Evolutionary conservation across 2,888 invertebrate genomes (phyloP), one percentile per base, ranked within the genome.

Genomic region (Arge pagana): DNA sequence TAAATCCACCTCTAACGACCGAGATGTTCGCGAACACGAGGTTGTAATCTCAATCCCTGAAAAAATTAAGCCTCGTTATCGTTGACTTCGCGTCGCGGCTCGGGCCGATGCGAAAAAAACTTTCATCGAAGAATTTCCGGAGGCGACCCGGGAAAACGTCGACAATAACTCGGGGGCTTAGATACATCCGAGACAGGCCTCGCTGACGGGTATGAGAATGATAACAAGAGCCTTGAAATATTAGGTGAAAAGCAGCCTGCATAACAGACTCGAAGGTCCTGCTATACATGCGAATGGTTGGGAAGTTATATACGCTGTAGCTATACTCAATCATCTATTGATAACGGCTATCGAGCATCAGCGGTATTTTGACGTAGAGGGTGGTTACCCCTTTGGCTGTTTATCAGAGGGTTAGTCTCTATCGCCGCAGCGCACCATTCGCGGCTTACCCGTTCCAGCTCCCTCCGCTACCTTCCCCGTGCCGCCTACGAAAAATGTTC

Each of bases 311-410:
- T 43, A 31, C 4, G 33, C n/a, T n/a, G 23, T 35, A 40, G 50
- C 24, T 45, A 50, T 42, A 41, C 50, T 50, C 50, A 43, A 50
- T 50, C 50, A 50, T 50, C 50, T 33, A 50, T 50, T 50, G 50
- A 50, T 50, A 50, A 50, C 42, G 21, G 41, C 50, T 50, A 50
- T 43, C 50, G 24, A 26, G 26, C 42, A 50, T 50, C 42, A 50
- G 31, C 41, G 42, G 42, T 43, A 43, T 42, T 50, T 50, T 50
- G 50, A 50, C 42, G 19, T 42, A 35, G 50, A 50, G 50, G 42
- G 50, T 15, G 33, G 41, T 35, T 43, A 50, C 42, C 50, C 50
- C 42, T 43, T 50, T 50, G 42, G 33, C 36, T 43, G 42, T 50
- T 50, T 50, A 50, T 50, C 42, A 41, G 35, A 50, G 50, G 50